Evolutionary conservation across 1,140 invertebrate genomes (phyloP), one percentile per base, ranked within the genome.

Genomic region (Caenorhabditis remanei): DNA sequence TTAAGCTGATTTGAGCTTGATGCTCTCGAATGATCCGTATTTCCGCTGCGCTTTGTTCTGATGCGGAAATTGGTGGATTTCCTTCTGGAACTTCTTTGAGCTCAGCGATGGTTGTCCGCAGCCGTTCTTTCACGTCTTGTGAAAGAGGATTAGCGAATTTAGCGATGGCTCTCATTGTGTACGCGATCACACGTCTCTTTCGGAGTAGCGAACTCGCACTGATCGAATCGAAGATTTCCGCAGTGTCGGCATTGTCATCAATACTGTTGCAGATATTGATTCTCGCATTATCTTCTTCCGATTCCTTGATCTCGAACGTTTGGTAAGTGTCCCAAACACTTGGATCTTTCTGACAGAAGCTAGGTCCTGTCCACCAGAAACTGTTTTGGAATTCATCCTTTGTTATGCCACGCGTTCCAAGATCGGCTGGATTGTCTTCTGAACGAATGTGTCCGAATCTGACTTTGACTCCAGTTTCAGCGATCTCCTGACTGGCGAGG

Each of bases 361-460:
- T 55, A 1, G 58, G 14, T 21, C 14, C 21, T 61, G 9, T 53
- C 58, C 55, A 58, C 53, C 58, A 87, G 50, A 7, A 48, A 6
- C 16, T 0, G 5, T 24, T 87, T 75, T 0, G 4, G 16, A 61
- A 40, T 55, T 16, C 87, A 14, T 19, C 8, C 19, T 55, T 43
- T 19, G 58, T 0, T 8, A 58, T 4, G 87, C n/a, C n/a, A n/a
- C n/a, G n/a, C n/a, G n/a, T 87, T 67, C 41, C 84, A 55, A 86
- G 21, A 61, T 87, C 87, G 13, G 87, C 87, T 50, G 84, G 83
- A 56, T 87, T 87, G 5, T 87, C 55, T 32, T 87, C 48, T 1
- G 84, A 58, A 19, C 56, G 16, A 19, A 87, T 53, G 63, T 87
- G 82, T 48, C 83, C 87, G 32, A 56, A 79, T 7, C 61, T n/a